Evolutionary conservation across 1,140 invertebrate genomes (phyloP), one percentile per base, ranked within the genome.

Genomic region (Batillaria attramentaria): DNA sequence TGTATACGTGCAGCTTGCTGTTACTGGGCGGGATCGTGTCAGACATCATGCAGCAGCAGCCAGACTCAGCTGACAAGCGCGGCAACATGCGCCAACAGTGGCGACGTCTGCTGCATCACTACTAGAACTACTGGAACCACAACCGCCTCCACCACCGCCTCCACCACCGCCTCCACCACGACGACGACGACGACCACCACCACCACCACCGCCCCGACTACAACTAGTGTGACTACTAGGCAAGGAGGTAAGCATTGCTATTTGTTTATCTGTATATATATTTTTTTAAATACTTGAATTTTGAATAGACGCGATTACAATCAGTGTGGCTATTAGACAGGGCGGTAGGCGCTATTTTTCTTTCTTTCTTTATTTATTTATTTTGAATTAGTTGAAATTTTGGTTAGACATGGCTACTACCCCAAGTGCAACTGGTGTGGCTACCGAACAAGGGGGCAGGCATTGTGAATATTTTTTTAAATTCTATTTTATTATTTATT

Each of bases 1-100:
- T n/a, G n/a, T n/a, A n/a, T n/a, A n/a, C n/a, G n/a, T 33, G 24
- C 70, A 79, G 77, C 77, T 1, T 79, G 77, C 57, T 79, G 77
- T 33, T 62, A 60, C 24, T 73, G 37, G 37, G 41, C 31, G 13
- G 77, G 69, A 3, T 24, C 4, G 54, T 79, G 77, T 35, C 46
- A 57, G 39, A 57, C 35, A 16, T 13, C n/a, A 2, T 79, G 77
- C 20, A 28, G 10, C 2, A 28, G 28, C 5, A 20, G 18, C 31
- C 46, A 73, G n/a, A n/a, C 18, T 4, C 77, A 35, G 54, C 28
- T 73, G 37, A n/a, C 46, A n/a, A 3, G 3, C 2, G 33, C 35
- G 37, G 69, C 69, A 1, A 60, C 68, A 50, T 79, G 77, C 57
- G 43, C 37, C 16, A 41, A 18, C n/a, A 28, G 8, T 35, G 35